These are phyloP conservation scores for Campylomormyrus numenius DNA, from an alignment of 2,113 vertebrate genomes.

Conservation along the genomic window DNA sequence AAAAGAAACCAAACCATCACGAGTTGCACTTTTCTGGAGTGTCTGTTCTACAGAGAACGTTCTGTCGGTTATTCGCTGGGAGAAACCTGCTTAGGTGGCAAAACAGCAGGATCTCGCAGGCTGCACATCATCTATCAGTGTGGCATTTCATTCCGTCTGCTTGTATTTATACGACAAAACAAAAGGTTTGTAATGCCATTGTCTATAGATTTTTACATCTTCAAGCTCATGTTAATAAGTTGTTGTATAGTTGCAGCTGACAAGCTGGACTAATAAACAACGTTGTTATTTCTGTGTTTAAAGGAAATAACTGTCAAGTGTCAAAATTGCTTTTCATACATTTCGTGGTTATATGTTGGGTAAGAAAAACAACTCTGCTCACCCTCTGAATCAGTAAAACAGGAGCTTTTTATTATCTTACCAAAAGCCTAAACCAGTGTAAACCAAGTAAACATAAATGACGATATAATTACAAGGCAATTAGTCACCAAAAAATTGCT, in stretches of 20 bases:
- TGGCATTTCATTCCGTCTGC: not conserved
- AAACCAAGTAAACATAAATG: not conserved
- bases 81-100: not conserved
- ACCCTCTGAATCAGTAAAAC: not conserved
- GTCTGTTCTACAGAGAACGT: not conserved
- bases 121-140: not conserved
- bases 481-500: not conserved
- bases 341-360: not conserved
- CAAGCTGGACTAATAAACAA: not conserved
- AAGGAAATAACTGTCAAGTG: not conserved
- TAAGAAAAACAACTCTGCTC: not conserved
- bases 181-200: not conserved
- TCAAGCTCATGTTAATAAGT: not conserved
- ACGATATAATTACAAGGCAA: not conserved
- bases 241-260: not conserved
- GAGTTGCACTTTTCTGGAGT: not conserved
- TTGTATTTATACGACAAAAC: not conserved
- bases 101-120: not conserved
- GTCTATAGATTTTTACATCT: constrained; percentile 4
- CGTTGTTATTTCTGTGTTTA: not conserved
- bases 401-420: not conserved
- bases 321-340: not conserved
- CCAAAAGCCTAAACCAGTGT: not conserved
- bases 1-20: not conserved
- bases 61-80: not conserved